These are phyloP conservation scores for Drosophila elegans DNA, from an alignment of 1,140 invertebrate genomes.

Conservation along the genomic window DNA sequence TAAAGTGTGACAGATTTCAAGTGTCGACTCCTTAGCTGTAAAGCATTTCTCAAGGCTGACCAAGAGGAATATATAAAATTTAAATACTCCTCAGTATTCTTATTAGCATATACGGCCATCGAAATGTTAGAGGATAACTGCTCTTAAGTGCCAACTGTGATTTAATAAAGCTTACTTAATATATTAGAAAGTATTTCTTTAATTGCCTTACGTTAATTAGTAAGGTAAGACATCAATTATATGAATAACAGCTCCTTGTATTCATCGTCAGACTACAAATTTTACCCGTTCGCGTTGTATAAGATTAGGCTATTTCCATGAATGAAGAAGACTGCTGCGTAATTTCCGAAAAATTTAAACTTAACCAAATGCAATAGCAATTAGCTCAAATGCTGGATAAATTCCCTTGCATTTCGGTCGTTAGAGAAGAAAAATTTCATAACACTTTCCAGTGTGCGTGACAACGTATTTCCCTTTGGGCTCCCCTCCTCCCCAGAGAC, in stretches of 20 bases:
- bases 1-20: conserved; percentile 32
- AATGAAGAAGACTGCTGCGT: background rate
- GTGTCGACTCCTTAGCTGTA: conserved; percentile 1
- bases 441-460: conserved; percentile 50
- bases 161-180: too few species aligned
- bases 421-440: conserved; percentile 75
- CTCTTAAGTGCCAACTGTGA: too few species aligned
- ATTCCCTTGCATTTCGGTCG: conserved; percentile 77
- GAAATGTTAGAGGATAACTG: too few species aligned
- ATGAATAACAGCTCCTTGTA: too few species aligned
- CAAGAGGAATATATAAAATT: background rate
- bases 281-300: too few species aligned
- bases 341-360: conserved; percentile 23
- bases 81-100: conserved; percentile 3
- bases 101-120: too few species aligned
- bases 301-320: too few species aligned
- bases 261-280: too few species aligned
- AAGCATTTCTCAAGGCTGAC: background rate
- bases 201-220: too few species aligned
- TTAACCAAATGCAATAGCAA: conserved; percentile 70
- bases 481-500: conserved; percentile 11
- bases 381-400: conserved; percentile 59
- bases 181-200: too few species aligned
- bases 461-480: conserved; percentile 30
- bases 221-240: too few species aligned